Evolutionary conservation across 2,797 vertebrate genomes (phyloP).

Genomic region (Clamator glandarius): DNA sequence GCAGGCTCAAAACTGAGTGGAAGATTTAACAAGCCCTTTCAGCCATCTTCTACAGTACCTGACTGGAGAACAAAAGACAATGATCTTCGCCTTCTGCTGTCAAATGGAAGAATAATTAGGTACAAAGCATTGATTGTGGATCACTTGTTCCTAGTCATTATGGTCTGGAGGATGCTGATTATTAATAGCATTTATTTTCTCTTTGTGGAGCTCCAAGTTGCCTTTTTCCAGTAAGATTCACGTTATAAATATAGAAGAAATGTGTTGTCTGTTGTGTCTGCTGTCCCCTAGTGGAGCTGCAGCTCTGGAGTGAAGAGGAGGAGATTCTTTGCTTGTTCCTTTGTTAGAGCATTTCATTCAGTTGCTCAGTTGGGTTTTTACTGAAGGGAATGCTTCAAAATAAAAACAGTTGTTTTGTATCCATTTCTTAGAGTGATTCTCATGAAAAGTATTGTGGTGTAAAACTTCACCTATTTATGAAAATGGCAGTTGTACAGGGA

Average conservation of each 20-base stretch:
- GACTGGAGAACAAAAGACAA: slow-evolving; percentile 87
- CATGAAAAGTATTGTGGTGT: background rate
- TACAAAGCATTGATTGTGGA: slow-evolving; percentile 58
- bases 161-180: background rate
- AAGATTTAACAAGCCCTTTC: slow-evolving; percentile 94
- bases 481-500: background rate
- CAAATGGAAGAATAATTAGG: slow-evolving; percentile 96
- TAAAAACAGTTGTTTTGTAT: background rate
- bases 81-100: slow-evolving; percentile 90
- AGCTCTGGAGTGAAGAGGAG: background rate
- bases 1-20: slow-evolving; percentile 86
- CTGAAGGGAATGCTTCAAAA: background rate
- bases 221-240: background rate
- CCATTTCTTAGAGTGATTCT: background rate
- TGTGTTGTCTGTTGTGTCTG: slow-evolving; percentile 33
- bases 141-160: background rate
- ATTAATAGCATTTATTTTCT: background rate
- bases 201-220: background rate
- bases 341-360: background rate
- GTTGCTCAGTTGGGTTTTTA: background rate
- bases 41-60: slow-evolving; percentile 88
- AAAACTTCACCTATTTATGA: background rate
- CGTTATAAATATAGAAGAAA: background rate
- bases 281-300: slow-evolving; percentile 36
- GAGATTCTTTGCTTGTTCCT: background rate